Evolutionary conservation across 2,888 invertebrate genomes (phyloP), one percentile per base, ranked within the genome.

Genomic region (Eristalinus sepulchralis): DNA sequence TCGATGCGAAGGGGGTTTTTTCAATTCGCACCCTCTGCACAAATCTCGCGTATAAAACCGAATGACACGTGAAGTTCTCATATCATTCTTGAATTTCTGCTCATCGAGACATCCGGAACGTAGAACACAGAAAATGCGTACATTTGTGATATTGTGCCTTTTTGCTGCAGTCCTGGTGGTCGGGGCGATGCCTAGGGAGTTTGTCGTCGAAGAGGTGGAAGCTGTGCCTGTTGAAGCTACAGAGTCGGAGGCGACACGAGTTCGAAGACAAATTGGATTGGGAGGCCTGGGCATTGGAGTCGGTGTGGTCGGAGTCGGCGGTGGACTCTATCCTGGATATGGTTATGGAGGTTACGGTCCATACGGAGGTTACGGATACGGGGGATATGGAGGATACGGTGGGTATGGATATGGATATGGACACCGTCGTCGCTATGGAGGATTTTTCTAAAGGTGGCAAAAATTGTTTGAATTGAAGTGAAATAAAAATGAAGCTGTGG

Each of bases 271-370:
- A 62, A 66, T 72, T 71, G 71, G 71, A 13, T 62, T 39, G 9
- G 70, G 70, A 10, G 77, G 77, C 2, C 13, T 55, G 1, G 24
- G 57, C 10, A 24, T 57, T 57, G 64, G 64, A 9, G 8, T 60
- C n/a, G 68, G 70, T 13, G 70, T 62, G 55, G 47, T 68, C 11
- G 60, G 62, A 9, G 8, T 47, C 8, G 20, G 34, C 10, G 75
- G 75, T 24, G 75, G 72, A 2, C 11, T n/a, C 17, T 68, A 55
- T 17, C 33, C 22, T 22, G 76, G 76, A 8, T 82, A 75, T 17
- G 39, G 83, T 27, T 79, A 79, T 66, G 71, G 83, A n/a, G 68
- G 71, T n/a, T 53, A 53, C 17, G 36, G 64, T 3, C 60, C 68
- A 27, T 68, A 70, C 66, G 76, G 76, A 22, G 71, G 76, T 17